Conservation (phyloP, 2,888 invertebrate species). For the Spisula subtruncata region DNA sequence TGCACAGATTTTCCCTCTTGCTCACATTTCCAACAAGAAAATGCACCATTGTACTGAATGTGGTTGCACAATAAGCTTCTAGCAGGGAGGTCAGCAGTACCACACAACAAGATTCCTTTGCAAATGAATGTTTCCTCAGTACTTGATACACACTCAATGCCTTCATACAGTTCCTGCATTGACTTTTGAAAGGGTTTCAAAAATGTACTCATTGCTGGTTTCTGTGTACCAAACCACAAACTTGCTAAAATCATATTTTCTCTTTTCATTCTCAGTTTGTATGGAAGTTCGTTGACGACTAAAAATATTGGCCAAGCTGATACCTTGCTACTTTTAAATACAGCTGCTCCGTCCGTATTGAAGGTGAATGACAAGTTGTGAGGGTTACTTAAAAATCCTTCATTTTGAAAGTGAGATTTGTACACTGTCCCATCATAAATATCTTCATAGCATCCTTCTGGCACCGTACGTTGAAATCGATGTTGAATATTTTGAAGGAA, state of each 20-base stretch:
- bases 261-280: too few species aligned
- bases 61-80: slow-evolving; percentile 56
- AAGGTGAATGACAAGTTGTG: too few species aligned
- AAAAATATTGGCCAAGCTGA: too few species aligned
- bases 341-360: too few species aligned
- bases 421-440: too few species aligned
- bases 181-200: slow-evolving; percentile 40
- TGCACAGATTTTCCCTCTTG: slow-evolving; percentile 47
- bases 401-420: too few species aligned
- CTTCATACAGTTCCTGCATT: slow-evolving; percentile 16
- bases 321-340: too few species aligned
- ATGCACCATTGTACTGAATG: slow-evolving; percentile 60
- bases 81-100: slow-evolving; percentile 64
- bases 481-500: too few species aligned
- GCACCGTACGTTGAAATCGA: too few species aligned
- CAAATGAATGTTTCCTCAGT: slow-evolving; percentile 33
- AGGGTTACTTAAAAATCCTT: too few species aligned
- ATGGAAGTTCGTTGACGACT: too few species aligned
- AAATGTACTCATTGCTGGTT: slow-evolving; percentile 55
- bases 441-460: too few species aligned
- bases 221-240: slow-evolving; percentile 60
- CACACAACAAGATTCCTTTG: slow-evolving; percentile 51
- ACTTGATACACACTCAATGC: slow-evolving; percentile 41
- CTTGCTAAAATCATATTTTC: slow-evolving; percentile 55
- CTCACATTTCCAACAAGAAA: slow-evolving; percentile 58